Evolutionary conservation across 2,113 vertebrate genomes (phyloP), one percentile per base, ranked within the genome.

Genomic region (Phyllostomus hastatus): DNA sequence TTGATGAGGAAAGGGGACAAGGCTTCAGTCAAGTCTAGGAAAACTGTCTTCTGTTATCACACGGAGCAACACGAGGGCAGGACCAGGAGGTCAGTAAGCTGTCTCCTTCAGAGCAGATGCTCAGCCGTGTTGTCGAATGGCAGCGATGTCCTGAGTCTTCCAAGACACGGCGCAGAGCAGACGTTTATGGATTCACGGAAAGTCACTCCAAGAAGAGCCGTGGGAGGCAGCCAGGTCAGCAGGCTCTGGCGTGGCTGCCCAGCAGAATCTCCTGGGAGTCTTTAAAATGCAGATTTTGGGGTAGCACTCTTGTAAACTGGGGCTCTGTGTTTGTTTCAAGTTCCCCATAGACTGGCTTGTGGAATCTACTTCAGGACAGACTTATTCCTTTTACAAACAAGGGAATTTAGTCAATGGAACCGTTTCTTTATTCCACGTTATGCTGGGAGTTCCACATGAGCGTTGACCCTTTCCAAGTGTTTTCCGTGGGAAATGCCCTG

Each of bases 1-100:
- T 88, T 90, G 22, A 22, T 35, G 46, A 67, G 70, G 48, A 79
- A 79, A 52, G n/a, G 41, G 14, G 46, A 59, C 22, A 22, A 33
- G 0, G 1, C 16, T 28, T 16, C 19, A 61, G 14, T n/a, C 24
- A 66, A 64, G 50, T 9, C 12, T 59, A 38, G 50, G 26, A 59
- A 17, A 38, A 57, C 78, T 17, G 5, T 17, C 31, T 75, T 10
- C 41, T 5, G 24, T 46, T 57, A 4, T 5, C 10, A 48, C 11
- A 20, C 19, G 4, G 6, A 67, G 61, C 38, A 28, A 1, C 9
- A 0, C 0, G 4, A 26, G 26, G 35, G 24, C 5, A 38, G 16
- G 28, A 64, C 16, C 10, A 16, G 3, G 0, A 1, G 0, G 3
- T 31, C 2, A 43, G 28, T 7, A 10, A 41, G 19, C 26, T 5